phyloP scores from a whole-genome alignment of 1,140 invertebrate species.

The Trichogramma pretiosum region DNA sequence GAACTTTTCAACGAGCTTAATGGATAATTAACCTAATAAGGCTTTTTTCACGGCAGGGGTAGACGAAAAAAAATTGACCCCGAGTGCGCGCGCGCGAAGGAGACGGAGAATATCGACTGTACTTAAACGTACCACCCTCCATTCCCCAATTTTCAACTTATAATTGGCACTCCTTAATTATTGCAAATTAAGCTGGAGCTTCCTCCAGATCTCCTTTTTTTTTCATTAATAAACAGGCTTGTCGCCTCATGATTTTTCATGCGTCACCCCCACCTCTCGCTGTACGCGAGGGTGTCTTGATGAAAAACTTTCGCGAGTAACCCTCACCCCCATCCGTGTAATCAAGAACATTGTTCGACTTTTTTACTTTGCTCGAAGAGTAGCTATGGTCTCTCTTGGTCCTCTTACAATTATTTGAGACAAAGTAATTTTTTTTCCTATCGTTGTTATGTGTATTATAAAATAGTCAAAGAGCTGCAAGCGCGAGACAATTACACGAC shows the following conservation, averaged over 20 bases:
- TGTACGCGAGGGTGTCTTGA: too few relatives aligned
- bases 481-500: too few relatives aligned
- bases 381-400: too few relatives aligned
- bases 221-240: conserved; percentile 17
- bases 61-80: neutral
- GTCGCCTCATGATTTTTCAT: conserved; percentile 7
- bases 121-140: conserved; percentile 2
- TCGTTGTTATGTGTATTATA: too few relatives aligned
- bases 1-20: too few relatives aligned
- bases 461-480: too few relatives aligned
- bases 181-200: conserved; percentile 22
- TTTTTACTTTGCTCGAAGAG: conserved; percentile 15
- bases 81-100: neutral
- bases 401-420: too few relatives aligned
- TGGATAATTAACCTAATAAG: too few relatives aligned
- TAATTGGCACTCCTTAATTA: conserved; percentile 32
- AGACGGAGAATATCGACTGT: neutral
- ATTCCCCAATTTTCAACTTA: conserved; percentile 30
- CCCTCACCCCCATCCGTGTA: conserved; percentile 19
- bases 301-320: neutral
- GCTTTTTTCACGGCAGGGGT: too few relatives aligned
- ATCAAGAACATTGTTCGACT: conserved; percentile 25
- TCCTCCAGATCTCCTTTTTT: conserved; percentile 3
- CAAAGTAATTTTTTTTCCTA: too few relatives aligned
- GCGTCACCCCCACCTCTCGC: neutral